Evolutionary conservation across 2,888 invertebrate species (phyloP).

Genomic region (Meghimatium bilineatum): DNA sequence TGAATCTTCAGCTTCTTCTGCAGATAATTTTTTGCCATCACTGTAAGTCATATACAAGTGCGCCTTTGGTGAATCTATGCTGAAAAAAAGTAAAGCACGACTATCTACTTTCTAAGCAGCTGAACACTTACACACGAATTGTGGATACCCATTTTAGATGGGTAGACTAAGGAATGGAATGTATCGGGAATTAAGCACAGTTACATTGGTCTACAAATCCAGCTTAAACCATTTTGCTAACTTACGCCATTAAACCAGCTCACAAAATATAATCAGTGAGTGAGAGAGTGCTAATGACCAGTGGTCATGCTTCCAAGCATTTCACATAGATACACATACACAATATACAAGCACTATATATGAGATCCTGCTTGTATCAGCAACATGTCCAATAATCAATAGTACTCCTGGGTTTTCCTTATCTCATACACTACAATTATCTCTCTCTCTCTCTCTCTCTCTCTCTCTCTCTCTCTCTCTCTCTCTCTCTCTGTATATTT

Average conservation of each 20-base stretch:
- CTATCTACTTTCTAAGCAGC: too few relatives aligned
- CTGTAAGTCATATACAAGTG: too few relatives aligned
- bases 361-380: slow-evolving; percentile 31
- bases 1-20: too few relatives aligned
- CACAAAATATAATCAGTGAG: neutral
- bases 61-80: too few relatives aligned
- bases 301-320: slow-evolving; percentile 16
- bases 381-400: slow-evolving; percentile 41
- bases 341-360: slow-evolving; percentile 4
- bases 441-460: neutral
- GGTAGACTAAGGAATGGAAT: too few relatives aligned
- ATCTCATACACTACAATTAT: neutral
- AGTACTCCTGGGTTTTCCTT: neutral
- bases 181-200: too few relatives aligned
- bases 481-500: too few relatives aligned
- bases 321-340: slow-evolving; percentile 2
- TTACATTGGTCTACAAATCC: neutral
- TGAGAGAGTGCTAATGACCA: neutral
- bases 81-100: too few relatives aligned
- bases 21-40: too few relatives aligned
- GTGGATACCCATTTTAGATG: too few relatives aligned
- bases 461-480: neutral
- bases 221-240: neutral
- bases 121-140: too few relatives aligned
- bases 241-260: neutral